Conservation (phyloP, 1,140 invertebrate genomes). For the Drosophila albomicans region DNA sequence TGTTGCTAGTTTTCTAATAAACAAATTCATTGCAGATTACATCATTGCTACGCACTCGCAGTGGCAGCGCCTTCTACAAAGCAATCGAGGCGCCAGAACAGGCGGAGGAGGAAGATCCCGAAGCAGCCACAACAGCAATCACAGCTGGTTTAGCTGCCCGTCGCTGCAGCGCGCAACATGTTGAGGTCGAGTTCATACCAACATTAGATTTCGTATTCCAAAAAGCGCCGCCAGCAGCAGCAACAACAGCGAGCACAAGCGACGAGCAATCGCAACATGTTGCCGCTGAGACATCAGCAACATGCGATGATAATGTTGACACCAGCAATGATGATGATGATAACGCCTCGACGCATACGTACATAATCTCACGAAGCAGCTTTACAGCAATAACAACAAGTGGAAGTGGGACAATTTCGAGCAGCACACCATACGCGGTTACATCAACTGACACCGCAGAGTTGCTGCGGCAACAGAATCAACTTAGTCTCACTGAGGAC, state of each 20-base stretch:
- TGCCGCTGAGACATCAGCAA: conserved; percentile 13
- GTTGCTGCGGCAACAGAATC: conserved; percentile 67
- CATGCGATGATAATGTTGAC: conserved; percentile 20
- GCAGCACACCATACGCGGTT: conserved; percentile 66
- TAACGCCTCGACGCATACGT: conserved; percentile 71
- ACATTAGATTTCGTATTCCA: conserved; percentile 70
- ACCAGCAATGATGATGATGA: conserved; percentile 33
- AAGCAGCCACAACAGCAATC: conserved; percentile 32
- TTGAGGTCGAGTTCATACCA: conserved; percentile 75
- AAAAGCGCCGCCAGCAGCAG: conserved; percentile 14
- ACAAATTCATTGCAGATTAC: conserved; percentile 67
- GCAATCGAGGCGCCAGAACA: conserved; percentile 52
- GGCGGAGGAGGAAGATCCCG: conserved; percentile 6
- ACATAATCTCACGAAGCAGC: conserved; percentile 73
- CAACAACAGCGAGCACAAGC: conserved; percentile 7
- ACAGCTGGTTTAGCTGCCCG: conserved; percentile 1
- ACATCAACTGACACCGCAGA: conserved; percentile 74
- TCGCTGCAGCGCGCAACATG: conserved; percentile 35
- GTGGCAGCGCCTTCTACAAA: conserved; percentile 67
- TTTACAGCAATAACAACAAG: conserved; percentile 31
- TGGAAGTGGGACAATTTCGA: conserved; percentile 41
- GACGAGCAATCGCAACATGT: conserved; percentile 56
- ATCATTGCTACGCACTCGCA: conserved; percentile 70
- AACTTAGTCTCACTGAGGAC: conserved; percentile 68
- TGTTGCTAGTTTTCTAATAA: neutral